Conservation (phyloP, 2,888 invertebrate species). For the Lasioglossum vierecki region DNA sequence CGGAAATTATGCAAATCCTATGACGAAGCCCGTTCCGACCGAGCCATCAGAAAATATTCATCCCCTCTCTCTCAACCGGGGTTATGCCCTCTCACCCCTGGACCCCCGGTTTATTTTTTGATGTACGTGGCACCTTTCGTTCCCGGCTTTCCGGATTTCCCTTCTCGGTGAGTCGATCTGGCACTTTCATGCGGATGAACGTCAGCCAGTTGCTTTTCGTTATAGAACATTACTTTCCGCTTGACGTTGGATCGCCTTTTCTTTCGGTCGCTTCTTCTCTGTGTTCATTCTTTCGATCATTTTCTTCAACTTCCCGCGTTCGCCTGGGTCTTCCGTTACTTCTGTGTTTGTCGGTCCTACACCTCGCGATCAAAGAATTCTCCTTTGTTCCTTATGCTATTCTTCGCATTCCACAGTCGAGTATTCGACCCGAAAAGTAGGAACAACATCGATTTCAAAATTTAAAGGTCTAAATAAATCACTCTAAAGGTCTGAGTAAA, state of each 20-base stretch:
- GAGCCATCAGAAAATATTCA: constrained; percentile 65
- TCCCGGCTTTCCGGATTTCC: constrained; percentile 26
- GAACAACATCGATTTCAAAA: too few species aligned
- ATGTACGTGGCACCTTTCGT: constrained; percentile 21
- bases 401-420: too few species aligned
- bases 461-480: too few species aligned
- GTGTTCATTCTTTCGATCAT: neutral
- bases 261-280: neutral
- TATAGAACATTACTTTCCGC: constrained; percentile 38
- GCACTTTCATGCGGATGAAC: constrained; percentile 39
- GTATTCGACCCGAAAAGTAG: too few species aligned
- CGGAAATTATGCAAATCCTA: constrained; percentile 81
- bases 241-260: constrained; percentile 12
- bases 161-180: constrained; percentile 31
- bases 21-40: constrained; percentile 43
- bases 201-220: constrained; percentile 39
- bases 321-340: neutral
- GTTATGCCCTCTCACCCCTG: neutral
- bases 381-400: too few species aligned
- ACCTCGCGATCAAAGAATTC: neutral
- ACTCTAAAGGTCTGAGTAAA: too few species aligned
- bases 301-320: constrained; percentile 3
- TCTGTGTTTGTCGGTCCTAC: neutral
- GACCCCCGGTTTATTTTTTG: constrained; percentile 7
- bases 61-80: neutral